These are phyloP conservation scores for Climacteris rufus DNA, from an alignment of 2,113 vertebrate genomes.

Conservation along the genomic window DNA sequence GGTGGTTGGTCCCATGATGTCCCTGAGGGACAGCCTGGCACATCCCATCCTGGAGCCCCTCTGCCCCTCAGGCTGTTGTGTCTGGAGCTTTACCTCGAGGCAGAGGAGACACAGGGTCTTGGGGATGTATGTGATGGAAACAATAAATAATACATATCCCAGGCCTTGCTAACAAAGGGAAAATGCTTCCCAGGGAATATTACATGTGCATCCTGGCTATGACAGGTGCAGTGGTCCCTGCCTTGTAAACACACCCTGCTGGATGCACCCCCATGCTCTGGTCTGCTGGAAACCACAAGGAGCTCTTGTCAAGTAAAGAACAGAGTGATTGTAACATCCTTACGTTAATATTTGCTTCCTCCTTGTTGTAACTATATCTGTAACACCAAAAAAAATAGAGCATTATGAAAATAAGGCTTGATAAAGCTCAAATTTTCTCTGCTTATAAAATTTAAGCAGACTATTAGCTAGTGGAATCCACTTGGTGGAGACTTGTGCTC, in stretches of 20 bases:
- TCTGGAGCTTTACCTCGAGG: neutral
- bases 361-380: neutral
- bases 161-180: neutral
- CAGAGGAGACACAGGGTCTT: neutral
- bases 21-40: neutral
- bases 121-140: neutral
- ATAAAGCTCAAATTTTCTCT: neutral
- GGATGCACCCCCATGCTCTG: neutral
- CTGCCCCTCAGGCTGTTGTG: neutral
- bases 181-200: neutral
- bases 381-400: neutral
- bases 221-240: neutral
- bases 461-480: neutral
- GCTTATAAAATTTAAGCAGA: neutral
- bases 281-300: neutral
- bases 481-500: neutral
- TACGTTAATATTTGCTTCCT: neutral
- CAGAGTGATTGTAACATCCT: neutral
- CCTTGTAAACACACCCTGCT: neutral
- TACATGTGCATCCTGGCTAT: neutral
- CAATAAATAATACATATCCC: neutral
- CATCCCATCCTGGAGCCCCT: neutral
- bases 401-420: neutral
- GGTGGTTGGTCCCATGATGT: neutral
- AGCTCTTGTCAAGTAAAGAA: neutral